Evolutionary conservation across 2,113 vertebrate genomes (phyloP).

Genomic region (Bungarus multicinctus): DNA sequence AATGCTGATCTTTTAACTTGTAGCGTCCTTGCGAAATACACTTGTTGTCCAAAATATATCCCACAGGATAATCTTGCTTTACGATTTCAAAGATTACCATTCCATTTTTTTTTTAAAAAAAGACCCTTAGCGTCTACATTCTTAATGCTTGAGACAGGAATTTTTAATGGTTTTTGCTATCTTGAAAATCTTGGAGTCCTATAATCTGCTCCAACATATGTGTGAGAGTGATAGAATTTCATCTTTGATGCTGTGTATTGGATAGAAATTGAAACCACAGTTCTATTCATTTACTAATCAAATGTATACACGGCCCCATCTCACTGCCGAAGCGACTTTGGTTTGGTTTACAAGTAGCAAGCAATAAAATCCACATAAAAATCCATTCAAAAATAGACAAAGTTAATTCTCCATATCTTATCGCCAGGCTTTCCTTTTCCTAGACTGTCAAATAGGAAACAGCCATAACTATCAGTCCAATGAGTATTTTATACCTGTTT

Average conservation of each 20-base stretch:
- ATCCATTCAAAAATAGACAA: neutral
- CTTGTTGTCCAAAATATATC: neutral
- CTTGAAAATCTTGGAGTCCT: neutral
- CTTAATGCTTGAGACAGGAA: neutral
- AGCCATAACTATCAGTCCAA: neutral
- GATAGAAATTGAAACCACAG: neutral
- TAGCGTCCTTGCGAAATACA: neutral
- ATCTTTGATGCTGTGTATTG: neutral
- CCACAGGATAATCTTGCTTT: neutral
- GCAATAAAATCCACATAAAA: neutral
- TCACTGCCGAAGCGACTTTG: neutral
- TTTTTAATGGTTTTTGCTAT: neutral
- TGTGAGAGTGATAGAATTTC: neutral
- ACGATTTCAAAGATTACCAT: neutral
- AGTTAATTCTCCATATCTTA: neutral
- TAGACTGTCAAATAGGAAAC: neutral
- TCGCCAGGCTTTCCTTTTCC: neutral
- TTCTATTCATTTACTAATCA: neutral
- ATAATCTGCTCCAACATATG: neutral
- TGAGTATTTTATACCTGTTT: neutral
- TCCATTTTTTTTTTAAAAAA: neutral
- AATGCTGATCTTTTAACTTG: neutral
- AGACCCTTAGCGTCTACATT: neutral
- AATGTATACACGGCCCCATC: neutral
- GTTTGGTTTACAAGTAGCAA: neutral